These are phyloP conservation scores for Malachius bipustulatus DNA, from an alignment of 2,888 invertebrate genomes.

Conservation along the genomic window DNA sequence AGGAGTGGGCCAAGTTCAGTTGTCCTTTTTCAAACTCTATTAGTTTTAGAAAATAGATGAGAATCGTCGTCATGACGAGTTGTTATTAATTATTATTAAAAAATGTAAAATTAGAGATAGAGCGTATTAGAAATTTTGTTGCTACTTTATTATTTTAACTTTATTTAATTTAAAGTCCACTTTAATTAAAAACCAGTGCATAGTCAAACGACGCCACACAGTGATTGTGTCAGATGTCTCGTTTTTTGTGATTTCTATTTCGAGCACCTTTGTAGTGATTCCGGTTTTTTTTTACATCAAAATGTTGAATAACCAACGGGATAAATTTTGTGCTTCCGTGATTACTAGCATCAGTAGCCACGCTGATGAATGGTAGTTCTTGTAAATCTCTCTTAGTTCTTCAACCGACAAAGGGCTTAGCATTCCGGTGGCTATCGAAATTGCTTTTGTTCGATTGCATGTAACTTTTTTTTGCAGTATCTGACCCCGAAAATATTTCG, in stretches of 20 bases:
- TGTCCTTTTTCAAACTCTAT: no score
- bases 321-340: background rate
- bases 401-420: constrained; percentile 1
- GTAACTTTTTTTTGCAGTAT: background rate
- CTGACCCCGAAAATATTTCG: background rate
- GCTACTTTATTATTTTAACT: no score
- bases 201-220: no score
- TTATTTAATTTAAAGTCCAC: no score
- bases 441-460: background rate
- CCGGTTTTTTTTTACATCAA: constrained; percentile 6
- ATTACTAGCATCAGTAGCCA: background rate
- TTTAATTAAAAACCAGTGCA: no score
- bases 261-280: constrained; percentile 8
- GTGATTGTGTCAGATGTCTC: constrained; percentile 15
- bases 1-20: no score
- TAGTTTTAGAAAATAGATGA: no score
- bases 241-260: constrained; percentile 7
- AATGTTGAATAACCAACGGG: background rate
- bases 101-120: no score
- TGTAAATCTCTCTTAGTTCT: background rate
- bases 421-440: background rate
- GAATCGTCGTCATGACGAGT: no score
- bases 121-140: no score
- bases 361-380: background rate
- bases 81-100: no score